phyloP scores from a whole-genome alignment of 2,888 invertebrate genomes.

The Papilio gigon region DNA sequence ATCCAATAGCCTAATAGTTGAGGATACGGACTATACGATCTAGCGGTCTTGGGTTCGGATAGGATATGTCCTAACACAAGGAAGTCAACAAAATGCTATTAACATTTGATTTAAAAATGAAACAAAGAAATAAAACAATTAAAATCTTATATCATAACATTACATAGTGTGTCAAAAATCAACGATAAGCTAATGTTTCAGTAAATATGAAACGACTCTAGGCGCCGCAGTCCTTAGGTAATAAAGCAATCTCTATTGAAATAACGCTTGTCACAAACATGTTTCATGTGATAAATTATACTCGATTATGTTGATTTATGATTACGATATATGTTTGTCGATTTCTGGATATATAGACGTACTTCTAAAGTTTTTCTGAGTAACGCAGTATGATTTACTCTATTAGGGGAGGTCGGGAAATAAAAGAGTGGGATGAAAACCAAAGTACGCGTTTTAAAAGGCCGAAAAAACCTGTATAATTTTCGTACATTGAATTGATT shows the following conservation, averaged over 20 bases:
- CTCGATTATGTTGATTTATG: slow-evolving; percentile 16
- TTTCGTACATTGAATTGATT: not conserved
- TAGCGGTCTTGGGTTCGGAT: no score
- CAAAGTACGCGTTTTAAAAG: not conserved
- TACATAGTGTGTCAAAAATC: no score
- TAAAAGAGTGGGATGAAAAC: not conserved
- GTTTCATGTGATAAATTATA: not conserved
- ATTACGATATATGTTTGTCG: slow-evolving; percentile 6
- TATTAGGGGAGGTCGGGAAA: not conserved
- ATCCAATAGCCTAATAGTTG: no score
- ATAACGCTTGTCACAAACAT: slow-evolving; percentile 16
- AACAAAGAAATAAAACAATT: no score
- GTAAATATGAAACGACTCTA: no score
- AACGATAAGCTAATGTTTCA: no score
- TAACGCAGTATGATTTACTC: not conserved
- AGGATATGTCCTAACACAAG: no score
- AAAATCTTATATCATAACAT: no score
- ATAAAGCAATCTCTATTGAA: not conserved
- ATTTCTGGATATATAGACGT: not conserved
- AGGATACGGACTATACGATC: no score
- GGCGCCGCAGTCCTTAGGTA: no score
- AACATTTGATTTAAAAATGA: no score
- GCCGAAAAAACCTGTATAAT: not conserved
- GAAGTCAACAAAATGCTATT: no score
- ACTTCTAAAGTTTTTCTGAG: not conserved